Conservation (phyloP, 2,113 vertebrate species). For the Anoura caudifer region DNA sequence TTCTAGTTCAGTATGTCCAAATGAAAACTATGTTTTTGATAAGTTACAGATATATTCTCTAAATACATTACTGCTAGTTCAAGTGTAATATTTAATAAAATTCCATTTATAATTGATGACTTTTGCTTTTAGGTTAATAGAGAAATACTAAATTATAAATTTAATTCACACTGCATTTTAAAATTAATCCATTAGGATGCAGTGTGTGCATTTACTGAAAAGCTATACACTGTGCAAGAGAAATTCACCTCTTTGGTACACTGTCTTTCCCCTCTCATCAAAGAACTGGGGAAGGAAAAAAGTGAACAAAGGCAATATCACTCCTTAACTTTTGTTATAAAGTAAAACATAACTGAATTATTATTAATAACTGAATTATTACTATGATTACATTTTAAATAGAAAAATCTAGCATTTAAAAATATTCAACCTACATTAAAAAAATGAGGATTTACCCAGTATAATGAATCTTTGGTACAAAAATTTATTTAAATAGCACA, state of each 20-base stretch:
- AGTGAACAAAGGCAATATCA: not conserved
- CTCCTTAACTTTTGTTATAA: not conserved
- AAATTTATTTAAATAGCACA: too few species aligned
- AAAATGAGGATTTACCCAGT: not conserved
- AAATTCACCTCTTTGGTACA: not conserved
- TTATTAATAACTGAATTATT: not conserved
- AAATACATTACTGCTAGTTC: slow-evolving; percentile 27
- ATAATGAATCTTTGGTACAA: not conserved
- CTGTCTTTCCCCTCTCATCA: not conserved
- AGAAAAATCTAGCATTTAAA: not conserved
- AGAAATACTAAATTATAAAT: not conserved
- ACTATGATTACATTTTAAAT: not conserved
- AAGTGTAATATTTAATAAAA: not conserved
- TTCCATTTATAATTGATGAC: not conserved
- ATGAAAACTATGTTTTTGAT: slow-evolving; percentile 61
- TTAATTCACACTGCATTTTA: not conserved
- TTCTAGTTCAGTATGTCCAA: not conserved
- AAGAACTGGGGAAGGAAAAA: not conserved
- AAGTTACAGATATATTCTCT: slow-evolving; percentile 21
- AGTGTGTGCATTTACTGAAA: not conserved
- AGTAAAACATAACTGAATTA: not conserved
- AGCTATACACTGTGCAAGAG: not conserved
- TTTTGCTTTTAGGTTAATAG: not conserved
- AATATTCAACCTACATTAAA: not conserved
- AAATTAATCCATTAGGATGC: not conserved